Base-by-base conservation (phyloP, 2,113 vertebrate genomes). In the Choloepus hoffmanni region DNA sequence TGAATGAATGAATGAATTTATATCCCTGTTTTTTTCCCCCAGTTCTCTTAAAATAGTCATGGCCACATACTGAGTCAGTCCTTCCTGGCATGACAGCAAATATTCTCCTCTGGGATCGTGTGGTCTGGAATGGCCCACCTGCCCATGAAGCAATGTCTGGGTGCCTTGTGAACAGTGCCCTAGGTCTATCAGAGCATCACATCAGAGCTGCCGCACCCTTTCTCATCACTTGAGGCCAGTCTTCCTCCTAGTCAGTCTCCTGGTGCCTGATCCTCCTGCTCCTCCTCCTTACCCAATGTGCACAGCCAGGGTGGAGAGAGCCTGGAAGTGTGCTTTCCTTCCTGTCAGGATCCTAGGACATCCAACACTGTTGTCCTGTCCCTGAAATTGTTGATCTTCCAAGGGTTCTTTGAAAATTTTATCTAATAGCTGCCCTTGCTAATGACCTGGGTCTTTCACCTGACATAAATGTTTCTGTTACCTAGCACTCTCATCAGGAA, bases 271-370 rank as follows among this genome's bases (percentile, higher is more conserved):
- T 18, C 73, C 55, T 48, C 24, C 2, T 12, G 85, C 50, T 3
- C 8, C 40, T 73, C 1, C 1, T 40, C n/a, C 3, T 26, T 40
- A 21, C 6, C 3, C 7, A 11, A 2, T 5, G 8, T 36, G 33
- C 0, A 53, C 4, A 21, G 77, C 18, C 15, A 73, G 50, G 45
- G 36, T 3, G 87, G 24, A 36, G 18, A 58, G 33, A 73, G 24
- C 5, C 24, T 7, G 58, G 30, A 90, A 68, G 0, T 78, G 24
- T 30, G 14, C 15, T 19, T 60, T 77, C 78, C 68, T 40, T 30
- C 23, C 50, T 73, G 36, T 2, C 1, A 40, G 3, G 18, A 28
- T 48, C 53, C 33, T n/a, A 19, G 40, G 7, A 83, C 1, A 84
- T 67, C 58, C 30, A 23, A 70, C 0, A 0, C 9, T 45, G 5